phyloP scores from a whole-genome alignment of 2,113 vertebrate species.

The Stegostoma tigrinum region DNA sequence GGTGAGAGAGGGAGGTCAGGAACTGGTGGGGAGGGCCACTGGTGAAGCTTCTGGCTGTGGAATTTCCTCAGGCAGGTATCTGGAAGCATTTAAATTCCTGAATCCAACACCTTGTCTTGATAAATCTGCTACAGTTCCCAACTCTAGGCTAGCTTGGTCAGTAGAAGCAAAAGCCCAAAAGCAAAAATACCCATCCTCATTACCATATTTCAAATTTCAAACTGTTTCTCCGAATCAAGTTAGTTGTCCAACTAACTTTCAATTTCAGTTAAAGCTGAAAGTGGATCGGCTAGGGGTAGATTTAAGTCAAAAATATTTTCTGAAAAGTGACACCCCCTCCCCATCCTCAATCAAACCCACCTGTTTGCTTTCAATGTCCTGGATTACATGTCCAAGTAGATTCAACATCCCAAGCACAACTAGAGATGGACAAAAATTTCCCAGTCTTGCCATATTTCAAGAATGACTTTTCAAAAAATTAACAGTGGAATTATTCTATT shows the following conservation, averaged over 20 bases:
- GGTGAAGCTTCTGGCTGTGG: not conserved
- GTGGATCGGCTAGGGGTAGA: too few species aligned
- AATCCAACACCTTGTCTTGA: not conserved
- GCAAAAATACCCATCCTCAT: not conserved
- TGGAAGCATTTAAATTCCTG: not conserved
- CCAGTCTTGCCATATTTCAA: not conserved
- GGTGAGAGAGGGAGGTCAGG: not conserved
- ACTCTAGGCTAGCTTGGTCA: not conserved
- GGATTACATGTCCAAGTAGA: not conserved
- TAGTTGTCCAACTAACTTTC: not conserved
- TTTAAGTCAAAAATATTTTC: not conserved
- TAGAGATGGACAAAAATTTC: not conserved
- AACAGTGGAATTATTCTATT: not conserved
- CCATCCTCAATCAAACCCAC: not conserved
- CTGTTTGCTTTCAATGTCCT: not conserved
- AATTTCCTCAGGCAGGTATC: not conserved
- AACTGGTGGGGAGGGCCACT: not conserved
- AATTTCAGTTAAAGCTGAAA: not conserved
- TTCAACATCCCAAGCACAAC: not conserved
- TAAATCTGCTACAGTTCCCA: not conserved
- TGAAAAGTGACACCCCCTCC: not conserved
- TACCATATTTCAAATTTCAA: not conserved
- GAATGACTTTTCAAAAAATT: not conserved
- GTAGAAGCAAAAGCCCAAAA: not conserved
- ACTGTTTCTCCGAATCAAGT: too few species aligned